These are phyloP conservation scores for Pasiphila rectangulata DNA, from an alignment of 2,888 invertebrate genomes.

Conservation along the genomic window DNA sequence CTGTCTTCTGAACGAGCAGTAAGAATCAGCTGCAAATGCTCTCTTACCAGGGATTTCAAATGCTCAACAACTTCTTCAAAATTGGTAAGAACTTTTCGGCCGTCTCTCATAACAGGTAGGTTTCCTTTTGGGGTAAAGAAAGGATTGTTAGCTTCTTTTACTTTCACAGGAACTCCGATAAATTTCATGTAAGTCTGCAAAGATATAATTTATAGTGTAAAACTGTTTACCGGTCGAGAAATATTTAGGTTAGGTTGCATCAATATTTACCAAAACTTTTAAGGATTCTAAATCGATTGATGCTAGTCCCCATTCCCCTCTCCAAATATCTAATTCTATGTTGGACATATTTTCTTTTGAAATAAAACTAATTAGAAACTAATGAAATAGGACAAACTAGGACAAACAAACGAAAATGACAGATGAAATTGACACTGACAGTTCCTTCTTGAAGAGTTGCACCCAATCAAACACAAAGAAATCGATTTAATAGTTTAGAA, in stretches of 20 bases:
- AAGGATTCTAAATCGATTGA: slow-evolving; percentile 92
- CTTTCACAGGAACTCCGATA: slow-evolving; percentile 87
- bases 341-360: slow-evolving; percentile 58
- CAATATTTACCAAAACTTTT: slow-evolving; percentile 85
- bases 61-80: slow-evolving; percentile 85
- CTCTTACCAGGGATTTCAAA: slow-evolving; percentile 83
- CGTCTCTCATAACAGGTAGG: slow-evolving; percentile 85
- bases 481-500: too few species aligned
- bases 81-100: slow-evolving; percentile 80
- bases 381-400: too few species aligned
- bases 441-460: too few species aligned
- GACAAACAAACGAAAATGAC: too few species aligned
- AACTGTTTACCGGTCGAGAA: slow-evolving; percentile 41
- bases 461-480: too few species aligned
- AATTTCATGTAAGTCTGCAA: slow-evolving; percentile 85
- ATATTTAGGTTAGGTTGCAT: slow-evolving; percentile 42
- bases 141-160: slow-evolving; percentile 85
- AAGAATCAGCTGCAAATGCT: neutral
- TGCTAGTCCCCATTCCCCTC: slow-evolving; percentile 93
- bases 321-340: slow-evolving; percentile 87
- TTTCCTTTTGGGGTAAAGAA: slow-evolving; percentile 86
- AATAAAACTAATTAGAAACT: too few species aligned
- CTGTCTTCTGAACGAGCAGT: neutral
- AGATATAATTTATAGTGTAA: slow-evolving; percentile 10
- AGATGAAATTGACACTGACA: too few species aligned